Evolutionary conservation across 2,888 invertebrate genomes (phyloP).

Genomic region (Nymphalis urticae): DNA sequence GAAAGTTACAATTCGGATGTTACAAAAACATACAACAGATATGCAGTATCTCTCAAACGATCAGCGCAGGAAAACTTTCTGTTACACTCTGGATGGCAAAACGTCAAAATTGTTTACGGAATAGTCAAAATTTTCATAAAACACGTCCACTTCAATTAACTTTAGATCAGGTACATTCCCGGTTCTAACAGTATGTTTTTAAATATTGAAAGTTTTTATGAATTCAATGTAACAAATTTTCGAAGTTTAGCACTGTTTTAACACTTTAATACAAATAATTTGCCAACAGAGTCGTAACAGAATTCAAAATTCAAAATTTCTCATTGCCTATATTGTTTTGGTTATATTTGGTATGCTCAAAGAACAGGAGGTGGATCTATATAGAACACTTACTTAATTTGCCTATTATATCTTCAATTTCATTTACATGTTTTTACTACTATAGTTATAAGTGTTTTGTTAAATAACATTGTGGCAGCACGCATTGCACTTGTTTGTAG

Average conservation of each 20-base stretch:
- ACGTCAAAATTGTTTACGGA: constrained; percentile 18
- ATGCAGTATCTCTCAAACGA: constrained; percentile 51
- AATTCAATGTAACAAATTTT: neutral
- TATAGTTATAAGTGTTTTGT: constrained; percentile 16
- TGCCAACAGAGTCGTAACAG: constrained; percentile 73
- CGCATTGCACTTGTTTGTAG: constrained; percentile 34
- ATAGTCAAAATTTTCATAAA: neutral
- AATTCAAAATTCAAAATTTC: constrained; percentile 75
- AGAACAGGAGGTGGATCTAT: constrained; percentile 71
- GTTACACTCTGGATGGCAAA: constrained; percentile 75
- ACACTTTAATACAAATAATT: constrained; percentile 41
- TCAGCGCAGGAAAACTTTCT: constrained; percentile 60
- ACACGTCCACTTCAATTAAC: neutral
- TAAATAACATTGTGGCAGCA: constrained; percentile 29
- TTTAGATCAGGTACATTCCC: neutral
- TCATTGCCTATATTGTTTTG: constrained; percentile 58
- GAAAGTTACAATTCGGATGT: neutral
- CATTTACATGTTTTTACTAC: constrained; percentile 18
- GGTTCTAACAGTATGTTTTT: neutral
- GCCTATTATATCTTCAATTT: constrained; percentile 23
- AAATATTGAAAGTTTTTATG: no score
- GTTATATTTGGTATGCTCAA: constrained; percentile 73
- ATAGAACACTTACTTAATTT: constrained; percentile 26
- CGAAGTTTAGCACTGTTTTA: constrained; percentile 18
- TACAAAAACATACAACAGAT: constrained; percentile 16